A percentile compares a stretch with the other conserved stretches of the same genome.
Conservation (phyloP, 2,113 vertebrate genomes). For the Zingel zingel region DNA sequence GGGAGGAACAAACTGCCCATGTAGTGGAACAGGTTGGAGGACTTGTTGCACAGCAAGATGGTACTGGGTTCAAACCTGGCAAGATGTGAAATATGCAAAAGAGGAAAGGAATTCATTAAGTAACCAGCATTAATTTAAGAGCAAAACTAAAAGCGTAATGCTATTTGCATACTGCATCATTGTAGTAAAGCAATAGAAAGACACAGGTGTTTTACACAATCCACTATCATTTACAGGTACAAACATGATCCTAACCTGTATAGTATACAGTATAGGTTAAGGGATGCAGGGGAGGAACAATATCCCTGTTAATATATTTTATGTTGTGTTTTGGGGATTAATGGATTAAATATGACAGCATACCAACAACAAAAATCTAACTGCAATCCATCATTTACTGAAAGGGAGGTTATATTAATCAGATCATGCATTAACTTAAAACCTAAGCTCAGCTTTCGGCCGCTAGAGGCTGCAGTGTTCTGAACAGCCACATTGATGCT, state of each 20-base stretch:
- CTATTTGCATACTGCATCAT: not conserved
- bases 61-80: too few relatives aligned
- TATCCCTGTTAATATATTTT: conserved; percentile 4
- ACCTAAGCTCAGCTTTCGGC: not conserved
- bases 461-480: not conserved
- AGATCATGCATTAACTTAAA: conserved; percentile 10
- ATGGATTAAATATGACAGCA: conserved; percentile 15
- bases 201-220: not conserved
- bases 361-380: not conserved
- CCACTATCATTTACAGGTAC: not conserved
- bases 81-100: too few relatives aligned
- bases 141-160: not conserved
- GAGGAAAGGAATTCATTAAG: too few relatives aligned
- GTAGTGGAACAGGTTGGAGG: too few relatives aligned
- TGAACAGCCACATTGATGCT: not conserved
- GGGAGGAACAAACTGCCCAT: too few relatives aligned
- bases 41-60: too few relatives aligned
- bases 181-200: not conserved
- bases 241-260: not conserved
- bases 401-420: conserved; percentile 6
- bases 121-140: not conserved
- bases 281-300: not conserved
- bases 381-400: not conserved
- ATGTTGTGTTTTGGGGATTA: conserved; percentile 11
- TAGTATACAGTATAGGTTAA: not conserved